Evolutionary conservation across 2,888 invertebrate genomes (phyloP).

Genomic region (Noctua janthe): DNA sequence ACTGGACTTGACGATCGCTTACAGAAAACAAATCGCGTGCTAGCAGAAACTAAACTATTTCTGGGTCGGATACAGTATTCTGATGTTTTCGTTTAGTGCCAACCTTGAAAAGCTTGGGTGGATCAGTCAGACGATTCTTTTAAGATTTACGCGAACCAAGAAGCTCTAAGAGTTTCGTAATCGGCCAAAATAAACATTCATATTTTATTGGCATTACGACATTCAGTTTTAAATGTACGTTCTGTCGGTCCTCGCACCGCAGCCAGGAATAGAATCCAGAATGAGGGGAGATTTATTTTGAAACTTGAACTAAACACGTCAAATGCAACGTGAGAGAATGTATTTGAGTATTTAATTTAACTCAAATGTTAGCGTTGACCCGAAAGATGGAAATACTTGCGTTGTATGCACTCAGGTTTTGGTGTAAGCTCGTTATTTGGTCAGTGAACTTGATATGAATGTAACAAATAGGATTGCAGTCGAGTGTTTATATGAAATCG

Average conservation of each 20-base stretch:
- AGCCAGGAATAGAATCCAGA: conserved; percentile 83
- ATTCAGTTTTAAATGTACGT: conserved; percentile 81
- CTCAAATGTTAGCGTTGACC: conserved; percentile 51
- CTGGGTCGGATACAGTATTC: conserved; percentile 82
- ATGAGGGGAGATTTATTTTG: conserved; percentile 86
- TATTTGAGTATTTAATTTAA: conserved; percentile 69
- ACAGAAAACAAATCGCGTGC: conserved; percentile 75
- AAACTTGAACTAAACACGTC: conserved; percentile 77
- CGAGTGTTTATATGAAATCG: conserved; percentile 73
- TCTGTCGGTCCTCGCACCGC: conserved; percentile 74
- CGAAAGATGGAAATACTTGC: conserved; percentile 52
- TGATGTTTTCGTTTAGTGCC: conserved; percentile 76
- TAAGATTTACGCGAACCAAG: conserved; percentile 83
- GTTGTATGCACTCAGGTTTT: conserved; percentile 52
- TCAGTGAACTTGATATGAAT: conserved; percentile 75
- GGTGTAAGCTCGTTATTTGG: conserved; percentile 72
- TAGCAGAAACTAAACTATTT: conserved; percentile 79
- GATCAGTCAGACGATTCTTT: conserved; percentile 82
- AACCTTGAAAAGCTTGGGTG: conserved; percentile 84
- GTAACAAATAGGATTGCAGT: conserved; percentile 68
- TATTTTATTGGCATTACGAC: conserved; percentile 90
- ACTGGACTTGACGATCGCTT: conserved; percentile 71
- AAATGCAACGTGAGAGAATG: conserved; percentile 73
- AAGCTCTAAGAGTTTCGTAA: conserved; percentile 86
- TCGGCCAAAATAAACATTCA: conserved; percentile 88